phyloP scores from a whole-genome alignment of 53 echinoderm and acorn worm genomes.

The Zoroaster sp. region DNA sequence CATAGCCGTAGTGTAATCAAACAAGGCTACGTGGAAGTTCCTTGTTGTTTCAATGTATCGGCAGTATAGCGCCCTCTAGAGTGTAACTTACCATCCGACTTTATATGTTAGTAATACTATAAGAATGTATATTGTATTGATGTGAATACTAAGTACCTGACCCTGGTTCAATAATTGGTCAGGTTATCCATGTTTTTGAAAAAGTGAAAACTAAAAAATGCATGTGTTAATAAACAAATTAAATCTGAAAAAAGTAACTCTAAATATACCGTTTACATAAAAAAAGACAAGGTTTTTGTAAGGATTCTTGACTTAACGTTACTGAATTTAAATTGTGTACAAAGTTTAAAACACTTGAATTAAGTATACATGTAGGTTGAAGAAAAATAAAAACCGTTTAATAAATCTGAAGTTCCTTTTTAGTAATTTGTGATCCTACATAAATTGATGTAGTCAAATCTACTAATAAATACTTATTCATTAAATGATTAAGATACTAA shows the following conservation, averaged over 20 bases:
- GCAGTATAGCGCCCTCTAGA: constrained; percentile 8
- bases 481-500: not conserved
- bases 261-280: not conserved
- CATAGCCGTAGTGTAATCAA: too few species aligned
- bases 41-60: not conserved
- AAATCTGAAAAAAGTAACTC: not conserved
- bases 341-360: not conserved
- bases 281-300: not conserved
- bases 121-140: not conserved
- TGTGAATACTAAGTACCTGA: not conserved
- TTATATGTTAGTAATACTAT: not conserved
- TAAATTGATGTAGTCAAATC: constrained; percentile 15
- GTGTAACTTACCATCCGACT: not conserved
- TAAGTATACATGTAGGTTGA: not conserved
- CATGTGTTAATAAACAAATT: not conserved
- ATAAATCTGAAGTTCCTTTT: not conserved
- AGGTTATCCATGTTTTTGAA: not conserved
- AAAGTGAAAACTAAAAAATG: not conserved
- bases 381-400: not conserved
- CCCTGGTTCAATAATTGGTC: not conserved
- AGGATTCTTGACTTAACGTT: not conserved
- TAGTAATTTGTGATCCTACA: constrained; percentile 3
- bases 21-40: too few species aligned
- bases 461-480: not conserved
- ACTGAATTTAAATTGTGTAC: not conserved